Evolutionary conservation across 2,113 vertebrate species (phyloP).

Genomic region (Phaethornis superciliosus): DNA sequence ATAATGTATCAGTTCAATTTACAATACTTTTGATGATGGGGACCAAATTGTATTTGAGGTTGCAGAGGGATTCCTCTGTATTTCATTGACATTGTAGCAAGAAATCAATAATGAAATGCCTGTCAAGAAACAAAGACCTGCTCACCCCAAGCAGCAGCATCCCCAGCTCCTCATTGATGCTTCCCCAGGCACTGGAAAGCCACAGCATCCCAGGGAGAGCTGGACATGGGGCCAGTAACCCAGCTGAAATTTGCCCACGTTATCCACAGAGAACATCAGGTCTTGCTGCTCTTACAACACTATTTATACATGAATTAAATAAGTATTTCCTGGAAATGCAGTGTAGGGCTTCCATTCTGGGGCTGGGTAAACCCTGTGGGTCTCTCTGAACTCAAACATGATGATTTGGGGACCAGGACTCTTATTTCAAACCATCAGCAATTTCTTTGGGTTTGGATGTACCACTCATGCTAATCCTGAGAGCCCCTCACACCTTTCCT

Average conservation of each 20-base stretch:
- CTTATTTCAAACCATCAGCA: neutral
- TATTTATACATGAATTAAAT: neutral
- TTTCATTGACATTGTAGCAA: neutral
- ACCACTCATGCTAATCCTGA: neutral
- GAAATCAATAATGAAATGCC: conserved; percentile 31
- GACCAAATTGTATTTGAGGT: neutral
- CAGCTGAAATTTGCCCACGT: neutral
- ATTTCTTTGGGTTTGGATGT: neutral
- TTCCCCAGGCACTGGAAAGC: neutral
- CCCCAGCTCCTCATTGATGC: neutral
- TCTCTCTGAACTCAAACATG: neutral
- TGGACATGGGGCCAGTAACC: neutral
- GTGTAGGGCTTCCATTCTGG: neutral
- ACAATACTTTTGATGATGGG: neutral
- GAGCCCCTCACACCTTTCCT: neutral
- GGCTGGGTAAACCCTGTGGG: accelerated
- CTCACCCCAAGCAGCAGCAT: neutral
- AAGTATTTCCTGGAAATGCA: neutral
- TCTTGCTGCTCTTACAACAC: accelerated
- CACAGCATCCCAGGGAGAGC: neutral
- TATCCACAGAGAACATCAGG: neutral
- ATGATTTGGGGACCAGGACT: neutral
- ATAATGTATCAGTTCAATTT: conserved; percentile 5
- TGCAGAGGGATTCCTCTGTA: neutral
- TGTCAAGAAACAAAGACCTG: neutral